phyloP scores from a whole-genome alignment of 2,888 invertebrate species.

The Drepanosiphum platanoidis region DNA sequence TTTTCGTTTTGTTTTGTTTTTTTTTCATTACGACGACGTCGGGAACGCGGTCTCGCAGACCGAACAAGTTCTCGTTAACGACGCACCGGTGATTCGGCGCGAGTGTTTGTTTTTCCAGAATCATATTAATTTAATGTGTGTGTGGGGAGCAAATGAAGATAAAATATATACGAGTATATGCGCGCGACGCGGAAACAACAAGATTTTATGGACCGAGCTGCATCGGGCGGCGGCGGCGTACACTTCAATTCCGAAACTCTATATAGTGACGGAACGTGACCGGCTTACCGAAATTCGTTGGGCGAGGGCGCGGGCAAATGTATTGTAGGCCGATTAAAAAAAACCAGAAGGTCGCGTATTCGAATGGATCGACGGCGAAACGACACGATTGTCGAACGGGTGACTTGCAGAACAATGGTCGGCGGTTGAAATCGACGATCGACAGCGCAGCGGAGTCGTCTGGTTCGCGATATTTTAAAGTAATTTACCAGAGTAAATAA shows the following conservation, averaged over 20 bases:
- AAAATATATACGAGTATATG: not conserved
- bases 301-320: not conserved
- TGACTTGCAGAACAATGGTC: no score
- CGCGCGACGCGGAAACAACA: constrained; percentile 65
- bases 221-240: constrained; percentile 66
- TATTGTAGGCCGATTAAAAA: constrained; percentile 18
- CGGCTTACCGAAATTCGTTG: not conserved
- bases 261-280: constrained; percentile 65
- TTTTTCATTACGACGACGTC: no score
- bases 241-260: constrained; percentile 67
- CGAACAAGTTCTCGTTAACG: no score
- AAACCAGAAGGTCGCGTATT: constrained; percentile 42
- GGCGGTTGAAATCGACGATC: no score
- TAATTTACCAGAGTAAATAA: no score
- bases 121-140: not conserved
- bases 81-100: no score
- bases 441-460: no score
- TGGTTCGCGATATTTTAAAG: no score
- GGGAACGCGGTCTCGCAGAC: no score
- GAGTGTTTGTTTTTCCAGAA: not conserved
- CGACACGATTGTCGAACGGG: not conserved
- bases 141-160: not conserved
- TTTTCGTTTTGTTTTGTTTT: no score
- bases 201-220: constrained; percentile 66
- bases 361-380: constrained; percentile 26